phyloP scores from a whole-genome alignment of 1,140 invertebrate genomes.

The Dendrolimus punctatus region DNA sequence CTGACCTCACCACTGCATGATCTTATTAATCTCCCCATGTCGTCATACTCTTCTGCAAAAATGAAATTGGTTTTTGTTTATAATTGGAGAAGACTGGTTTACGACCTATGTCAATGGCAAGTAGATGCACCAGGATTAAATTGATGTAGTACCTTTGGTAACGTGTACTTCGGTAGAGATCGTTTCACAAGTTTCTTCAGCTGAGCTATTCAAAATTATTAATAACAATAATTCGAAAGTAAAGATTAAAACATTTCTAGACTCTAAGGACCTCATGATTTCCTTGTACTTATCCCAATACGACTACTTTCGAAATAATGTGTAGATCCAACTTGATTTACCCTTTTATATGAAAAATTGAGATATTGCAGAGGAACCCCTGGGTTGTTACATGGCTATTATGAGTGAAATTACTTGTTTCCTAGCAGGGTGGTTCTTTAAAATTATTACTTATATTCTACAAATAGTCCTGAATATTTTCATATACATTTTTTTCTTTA shows the following conservation, averaged over 20 bases:
- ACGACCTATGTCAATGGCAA: no score
- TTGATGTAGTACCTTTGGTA: slow-evolving; percentile 44
- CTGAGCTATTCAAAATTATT: slow-evolving; percentile 23
- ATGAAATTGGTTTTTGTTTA: slow-evolving; percentile 1
- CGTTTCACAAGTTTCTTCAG: slow-evolving; percentile 57
- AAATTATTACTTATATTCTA: no score
- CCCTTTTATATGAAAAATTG: no score
- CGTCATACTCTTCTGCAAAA: slow-evolving; percentile 87
- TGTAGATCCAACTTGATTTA: neutral
- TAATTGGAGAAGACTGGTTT: no score
- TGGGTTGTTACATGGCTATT: no score
- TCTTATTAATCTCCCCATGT: slow-evolving; percentile 82
- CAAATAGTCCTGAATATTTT: no score
- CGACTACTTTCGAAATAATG: slow-evolving; percentile 4
- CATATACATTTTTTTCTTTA: no score
- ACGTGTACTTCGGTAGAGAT: slow-evolving; percentile 54
- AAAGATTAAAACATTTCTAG: slow-evolving; percentile 14
- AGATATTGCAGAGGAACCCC: no score
- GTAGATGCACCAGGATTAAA: neutral
- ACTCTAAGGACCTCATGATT: slow-evolving; percentile 8
- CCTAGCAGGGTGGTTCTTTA: no score
- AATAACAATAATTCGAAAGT: slow-evolving; percentile 20
- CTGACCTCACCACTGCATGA: slow-evolving; percentile 90
- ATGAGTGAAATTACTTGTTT: no score
- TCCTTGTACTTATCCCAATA: neutral